Base-by-base conservation (phyloP, 2,797 vertebrate genomes). In the Loris lydekkerianus region DNA sequence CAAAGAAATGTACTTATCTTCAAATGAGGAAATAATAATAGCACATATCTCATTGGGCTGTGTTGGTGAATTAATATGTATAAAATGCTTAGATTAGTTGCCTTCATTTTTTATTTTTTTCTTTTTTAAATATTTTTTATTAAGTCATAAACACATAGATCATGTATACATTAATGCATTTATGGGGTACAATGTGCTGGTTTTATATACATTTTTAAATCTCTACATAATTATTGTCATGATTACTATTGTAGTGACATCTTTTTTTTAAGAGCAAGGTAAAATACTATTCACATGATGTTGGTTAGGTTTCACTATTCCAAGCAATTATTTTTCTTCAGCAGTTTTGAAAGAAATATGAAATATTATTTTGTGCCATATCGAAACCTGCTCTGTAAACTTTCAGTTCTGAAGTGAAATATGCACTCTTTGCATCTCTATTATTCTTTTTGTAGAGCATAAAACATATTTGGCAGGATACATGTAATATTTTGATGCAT, bases 301-400 rank as follows among this genome's bases (percentile, higher is more conserved):
- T 88, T 95, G 89, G 61, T 69, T 89, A 23, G 7, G 23, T 72
- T 89, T 93, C 23, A 31, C 1, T 77, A 34, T 70, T 17, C 76
- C 23, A 70, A 78, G 10, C 18, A 56, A 53, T 82, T 95, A 4
- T 90, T 43, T 82, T 88, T 94, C 31, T 81, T 84, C 49, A 70
- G 60, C 69, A 14, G 17, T 96, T 85, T 92, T 81, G 49, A 90
- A 88, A 87, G 70, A 61, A 92, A 77, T 56, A 53, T 29, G 37
- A 60, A 83, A 67, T 60, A 46, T 43, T 34, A 76, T 69, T 91
- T 89, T 27, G 83, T 0, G 53, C 20, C 4, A 21, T 49, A 29
- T 56, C 70, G 53, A 89, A 94, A 21, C 20, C 25, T 84, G 9
- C 18, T 67, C 20, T 84, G 20, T 46, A 83, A 58, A 65, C 53